Percentiles rank a stretch among this genome's conserved stretches.
Evolutionary conservation across 2,888 invertebrate species (phyloP).

Genomic region (Pristionchus arcanus): DNA sequence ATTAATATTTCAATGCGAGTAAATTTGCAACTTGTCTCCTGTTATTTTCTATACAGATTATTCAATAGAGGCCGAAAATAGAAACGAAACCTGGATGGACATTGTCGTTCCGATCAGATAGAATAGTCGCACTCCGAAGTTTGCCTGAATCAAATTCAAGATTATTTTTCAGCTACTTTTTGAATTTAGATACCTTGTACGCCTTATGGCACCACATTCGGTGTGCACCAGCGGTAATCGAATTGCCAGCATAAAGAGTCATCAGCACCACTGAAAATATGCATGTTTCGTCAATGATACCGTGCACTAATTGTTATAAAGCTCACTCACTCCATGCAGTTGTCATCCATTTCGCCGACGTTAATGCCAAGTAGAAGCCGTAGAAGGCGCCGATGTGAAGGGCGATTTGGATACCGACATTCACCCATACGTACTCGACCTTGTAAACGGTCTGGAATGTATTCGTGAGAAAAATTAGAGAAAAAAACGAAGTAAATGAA

Average conservation of each 20-base stretch:
- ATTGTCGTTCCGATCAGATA: conserved; percentile 49
- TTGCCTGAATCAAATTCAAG: neutral
- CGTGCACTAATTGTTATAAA: neutral
- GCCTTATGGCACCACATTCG: conserved; percentile 45
- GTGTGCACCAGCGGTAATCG: conserved; percentile 44
- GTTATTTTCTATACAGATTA: no score
- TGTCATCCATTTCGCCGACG: neutral
- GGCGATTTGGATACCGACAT: conserved; percentile 41
- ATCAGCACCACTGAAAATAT: conserved; percentile 41
- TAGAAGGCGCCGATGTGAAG: conserved; percentile 43
- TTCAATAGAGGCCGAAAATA: neutral
- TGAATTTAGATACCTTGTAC: neutral
- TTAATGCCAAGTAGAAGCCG: conserved; percentile 10
- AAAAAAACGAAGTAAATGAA: neutral
- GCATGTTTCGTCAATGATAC: neutral
- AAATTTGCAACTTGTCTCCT: no score
- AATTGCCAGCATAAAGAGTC: neutral
- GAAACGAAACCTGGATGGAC: conserved; percentile 15
- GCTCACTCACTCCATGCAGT: conserved; percentile 41
- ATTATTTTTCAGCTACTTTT: no score
- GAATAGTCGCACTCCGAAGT: conserved; percentile 49
- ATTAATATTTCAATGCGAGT: no score
- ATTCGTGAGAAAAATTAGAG: neutral
- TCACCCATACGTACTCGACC: conserved; percentile 12
- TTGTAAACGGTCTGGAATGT: conserved; percentile 4